Evolutionary conservation across 2,797 vertebrate genomes (phyloP).

Genomic region (Acestrorhynchus altus): DNA sequence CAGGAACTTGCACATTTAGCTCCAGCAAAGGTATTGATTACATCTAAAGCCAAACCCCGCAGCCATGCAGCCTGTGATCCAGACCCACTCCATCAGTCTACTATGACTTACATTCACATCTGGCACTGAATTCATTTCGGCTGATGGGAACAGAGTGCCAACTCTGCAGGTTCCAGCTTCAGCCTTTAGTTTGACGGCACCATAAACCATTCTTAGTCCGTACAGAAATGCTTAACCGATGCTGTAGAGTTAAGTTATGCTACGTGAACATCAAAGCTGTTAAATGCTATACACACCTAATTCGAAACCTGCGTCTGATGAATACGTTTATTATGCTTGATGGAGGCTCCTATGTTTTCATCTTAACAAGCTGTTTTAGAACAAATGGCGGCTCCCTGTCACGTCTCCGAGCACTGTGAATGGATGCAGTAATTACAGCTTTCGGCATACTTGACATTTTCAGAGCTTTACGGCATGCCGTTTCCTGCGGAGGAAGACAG

Average conservation of each 20-base stretch:
- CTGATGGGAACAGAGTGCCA: constrained; percentile 13
- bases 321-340: constrained; percentile 31
- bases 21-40: constrained; percentile 14
- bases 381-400: constrained; percentile 43
- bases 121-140: constrained; percentile 16
- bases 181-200: constrained; percentile 9
- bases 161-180: background rate
- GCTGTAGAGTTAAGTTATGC: background rate
- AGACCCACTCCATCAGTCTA: background rate
- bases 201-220: background rate
- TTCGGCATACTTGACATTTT: constrained; percentile 69
- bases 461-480: constrained; percentile 63
- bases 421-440: constrained; percentile 69
- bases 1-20: background rate
- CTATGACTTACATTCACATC: constrained; percentile 1
- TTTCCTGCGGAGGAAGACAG: constrained; percentile 59
- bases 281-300: constrained; percentile 1
- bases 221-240: background rate
- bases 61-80: background rate
- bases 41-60: background rate
- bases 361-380: constrained; percentile 44
- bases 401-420: constrained; percentile 63
- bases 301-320: constrained; percentile 17
- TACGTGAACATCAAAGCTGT: background rate
- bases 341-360: constrained; percentile 32